Evolutionary conservation across 2,888 invertebrate genomes (phyloP).

Genomic region (Volucella inanis): DNA sequence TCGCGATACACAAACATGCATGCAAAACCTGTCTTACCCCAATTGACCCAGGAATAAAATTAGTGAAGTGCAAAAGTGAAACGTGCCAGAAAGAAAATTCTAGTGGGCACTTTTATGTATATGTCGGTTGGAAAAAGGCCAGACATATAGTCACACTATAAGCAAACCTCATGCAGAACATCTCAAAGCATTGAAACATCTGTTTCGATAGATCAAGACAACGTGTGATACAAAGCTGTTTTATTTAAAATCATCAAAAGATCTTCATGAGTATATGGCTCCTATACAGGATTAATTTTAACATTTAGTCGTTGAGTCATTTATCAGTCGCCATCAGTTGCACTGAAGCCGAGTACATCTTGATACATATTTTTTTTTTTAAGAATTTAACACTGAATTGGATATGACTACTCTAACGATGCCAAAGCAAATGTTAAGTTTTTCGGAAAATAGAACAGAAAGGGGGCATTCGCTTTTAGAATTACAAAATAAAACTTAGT

Average conservation of each 20-base stretch:
- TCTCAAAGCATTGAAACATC: conserved; percentile 15
- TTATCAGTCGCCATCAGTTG: background rate
- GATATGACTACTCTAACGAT: no score
- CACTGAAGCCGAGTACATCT: no score
- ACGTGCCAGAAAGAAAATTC: conserved; percentile 11
- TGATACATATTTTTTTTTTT: no score
- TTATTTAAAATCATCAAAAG: conserved; percentile 5
- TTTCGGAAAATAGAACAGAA: no score
- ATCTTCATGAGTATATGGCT: conserved; percentile 10
- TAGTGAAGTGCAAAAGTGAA: background rate
- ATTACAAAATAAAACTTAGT: no score
- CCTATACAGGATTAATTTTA: conserved; percentile 5
- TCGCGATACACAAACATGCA: no score
- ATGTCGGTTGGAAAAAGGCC: no score
- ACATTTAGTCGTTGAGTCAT: no score
- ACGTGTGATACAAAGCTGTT: background rate
- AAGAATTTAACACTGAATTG: no score
- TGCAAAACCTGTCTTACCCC: background rate
- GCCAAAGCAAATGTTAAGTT: no score
- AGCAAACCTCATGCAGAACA: conserved; percentile 24
- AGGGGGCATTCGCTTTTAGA: no score
- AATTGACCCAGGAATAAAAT: background rate
- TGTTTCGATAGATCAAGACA: background rate
- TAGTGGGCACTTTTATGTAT: background rate
- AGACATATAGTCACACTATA: conserved; percentile 7